Evolutionary conservation across 2,797 vertebrate species (phyloP).

Genomic region (Gymnocypris eckloni): DNA sequence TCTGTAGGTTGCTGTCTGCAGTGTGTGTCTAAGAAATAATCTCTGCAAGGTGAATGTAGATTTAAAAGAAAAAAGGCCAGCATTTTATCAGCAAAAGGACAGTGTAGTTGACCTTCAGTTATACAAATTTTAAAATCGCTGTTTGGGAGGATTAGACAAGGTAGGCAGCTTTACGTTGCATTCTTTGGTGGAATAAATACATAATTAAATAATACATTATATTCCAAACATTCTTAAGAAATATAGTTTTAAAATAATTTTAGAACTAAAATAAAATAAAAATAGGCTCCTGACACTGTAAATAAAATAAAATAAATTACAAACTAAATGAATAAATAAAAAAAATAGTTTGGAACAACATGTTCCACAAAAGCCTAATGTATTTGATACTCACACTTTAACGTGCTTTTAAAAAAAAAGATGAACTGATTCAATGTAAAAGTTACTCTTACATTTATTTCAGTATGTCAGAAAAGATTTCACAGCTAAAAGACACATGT

Average conservation of each 20-base stretch:
- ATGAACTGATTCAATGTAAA: not conserved
- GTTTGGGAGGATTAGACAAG: not conserved
- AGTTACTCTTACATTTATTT: not conserved
- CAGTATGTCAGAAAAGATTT: not conserved
- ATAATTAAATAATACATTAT: not conserved
- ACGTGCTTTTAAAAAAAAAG: not conserved
- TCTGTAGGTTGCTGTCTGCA: conserved; percentile 34
- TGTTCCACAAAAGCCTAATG: not conserved
- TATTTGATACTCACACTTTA: not conserved
- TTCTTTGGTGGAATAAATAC: not conserved
- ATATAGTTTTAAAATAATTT: not conserved
- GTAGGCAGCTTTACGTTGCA: not conserved
- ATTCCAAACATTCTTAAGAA: not conserved
- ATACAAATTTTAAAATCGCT: no score
- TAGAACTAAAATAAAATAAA: not conserved
- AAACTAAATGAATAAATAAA: not conserved
- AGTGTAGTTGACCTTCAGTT: not conserved
- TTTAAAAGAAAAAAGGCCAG: not conserved
- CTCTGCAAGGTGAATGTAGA: conserved; percentile 33
- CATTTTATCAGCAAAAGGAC: conserved; percentile 2
- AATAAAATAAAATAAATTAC: not conserved
- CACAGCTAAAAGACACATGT: not conserved
- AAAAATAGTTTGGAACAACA: not conserved
- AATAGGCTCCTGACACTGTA: no score
- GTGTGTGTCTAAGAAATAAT: conserved; percentile 15